phyloP scores from a whole-genome alignment of 2,888 invertebrate genomes.

The Trichogramma evanescens region DNA sequence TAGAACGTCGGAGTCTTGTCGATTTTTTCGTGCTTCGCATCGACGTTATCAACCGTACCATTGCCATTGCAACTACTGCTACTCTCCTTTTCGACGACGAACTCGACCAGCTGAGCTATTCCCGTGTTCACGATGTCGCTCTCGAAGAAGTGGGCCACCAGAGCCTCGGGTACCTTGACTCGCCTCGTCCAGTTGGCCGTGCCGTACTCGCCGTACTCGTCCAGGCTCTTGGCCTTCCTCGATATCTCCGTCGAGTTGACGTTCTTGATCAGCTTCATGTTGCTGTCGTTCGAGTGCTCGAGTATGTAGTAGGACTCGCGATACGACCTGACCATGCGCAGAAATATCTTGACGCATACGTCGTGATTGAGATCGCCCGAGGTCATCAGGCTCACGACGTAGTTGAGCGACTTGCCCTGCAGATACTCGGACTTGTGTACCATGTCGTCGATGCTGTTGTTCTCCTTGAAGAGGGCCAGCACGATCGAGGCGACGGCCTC shows the following conservation, averaged over 20 bases:
- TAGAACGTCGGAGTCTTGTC: conserved; percentile 2
- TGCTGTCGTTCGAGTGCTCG: conserved; percentile 12
- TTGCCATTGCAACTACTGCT: background rate
- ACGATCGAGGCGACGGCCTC: conserved; percentile 13
- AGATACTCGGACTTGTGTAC: conserved; percentile 15
- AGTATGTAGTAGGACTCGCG: conserved; percentile 18
- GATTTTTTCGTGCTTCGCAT: background rate
- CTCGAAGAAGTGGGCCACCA: conserved; percentile 11
- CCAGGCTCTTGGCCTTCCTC: conserved; percentile 4
- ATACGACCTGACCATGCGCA: conserved; percentile 16
- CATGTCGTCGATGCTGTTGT: conserved; percentile 15
- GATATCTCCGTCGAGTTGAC: conserved; percentile 16
- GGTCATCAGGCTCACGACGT: conserved; percentile 12
- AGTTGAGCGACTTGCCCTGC: conserved; percentile 18
- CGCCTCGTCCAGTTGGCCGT: background rate
- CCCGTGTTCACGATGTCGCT: conserved; percentile 6
- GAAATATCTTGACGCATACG: conserved; percentile 14
- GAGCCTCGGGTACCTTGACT: conserved; percentile 6
- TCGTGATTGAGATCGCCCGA: conserved; percentile 13
- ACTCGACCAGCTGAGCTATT: conserved; percentile 11
- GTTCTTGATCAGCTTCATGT: conserved; percentile 9
- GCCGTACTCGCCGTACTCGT: conserved; percentile 5
- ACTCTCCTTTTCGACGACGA: conserved; percentile 6
- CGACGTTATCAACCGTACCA: conserved; percentile 1
- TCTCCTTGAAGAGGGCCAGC: conserved; percentile 13